Conservation (phyloP, 2,113 vertebrate genomes). For the Ctenomys sociabilis region DNA sequence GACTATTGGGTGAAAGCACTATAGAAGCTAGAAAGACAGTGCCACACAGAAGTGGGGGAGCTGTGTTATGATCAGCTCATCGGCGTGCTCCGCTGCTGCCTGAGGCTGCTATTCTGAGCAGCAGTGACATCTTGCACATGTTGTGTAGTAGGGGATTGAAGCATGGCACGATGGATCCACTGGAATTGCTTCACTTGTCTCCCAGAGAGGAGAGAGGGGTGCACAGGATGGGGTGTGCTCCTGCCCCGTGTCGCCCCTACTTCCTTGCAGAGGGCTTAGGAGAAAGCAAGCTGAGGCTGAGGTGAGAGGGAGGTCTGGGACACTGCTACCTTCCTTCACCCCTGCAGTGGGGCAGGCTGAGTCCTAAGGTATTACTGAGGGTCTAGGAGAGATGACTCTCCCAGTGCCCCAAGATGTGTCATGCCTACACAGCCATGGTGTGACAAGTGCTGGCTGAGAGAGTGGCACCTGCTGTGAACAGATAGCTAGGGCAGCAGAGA, state of each 20-base stretch:
- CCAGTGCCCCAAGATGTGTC: not conserved
- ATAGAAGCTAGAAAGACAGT: slow-evolving; percentile 49
- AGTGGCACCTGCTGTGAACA: not conserved
- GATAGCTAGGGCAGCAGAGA: not conserved
- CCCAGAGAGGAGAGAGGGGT: not conserved
- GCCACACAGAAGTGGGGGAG: slow-evolving; percentile 15
- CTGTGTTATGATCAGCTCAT: not conserved
- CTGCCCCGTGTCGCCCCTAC: not conserved
- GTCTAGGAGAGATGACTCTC: not conserved
- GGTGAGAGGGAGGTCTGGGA: not conserved
- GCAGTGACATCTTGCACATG: not conserved
- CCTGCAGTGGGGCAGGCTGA: not conserved
- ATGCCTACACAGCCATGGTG: not conserved
- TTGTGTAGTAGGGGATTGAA: slow-evolving; percentile 29
- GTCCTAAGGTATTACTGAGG: not conserved
- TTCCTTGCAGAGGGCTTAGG: not conserved
- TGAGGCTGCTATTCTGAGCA: slow-evolving; percentile 35
- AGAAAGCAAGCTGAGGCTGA: not conserved
- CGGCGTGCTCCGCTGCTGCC: slow-evolving; percentile 51
- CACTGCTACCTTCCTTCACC: not conserved
- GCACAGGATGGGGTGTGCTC: not conserved
- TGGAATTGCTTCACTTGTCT: slow-evolving; percentile 3
- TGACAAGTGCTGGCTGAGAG: not conserved
- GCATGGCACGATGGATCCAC: not conserved
- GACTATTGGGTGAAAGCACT: slow-evolving; percentile 22